Conservation (phyloP, 2,113 vertebrate species). For the Thalassoma bifasciatum region DNA sequence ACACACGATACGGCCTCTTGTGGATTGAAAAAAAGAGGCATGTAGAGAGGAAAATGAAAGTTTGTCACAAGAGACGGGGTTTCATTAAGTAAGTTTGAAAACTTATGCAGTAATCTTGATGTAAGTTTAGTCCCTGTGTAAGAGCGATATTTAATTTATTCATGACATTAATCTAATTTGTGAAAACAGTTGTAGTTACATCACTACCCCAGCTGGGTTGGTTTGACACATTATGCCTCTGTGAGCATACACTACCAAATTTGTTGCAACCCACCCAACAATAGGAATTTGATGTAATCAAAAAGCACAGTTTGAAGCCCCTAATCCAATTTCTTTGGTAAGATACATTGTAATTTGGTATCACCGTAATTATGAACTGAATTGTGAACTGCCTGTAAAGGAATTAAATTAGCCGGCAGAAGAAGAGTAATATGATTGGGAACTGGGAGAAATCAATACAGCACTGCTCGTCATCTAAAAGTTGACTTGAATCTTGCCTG, state of each 20-base stretch:
- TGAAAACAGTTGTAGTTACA: constrained; percentile 65
- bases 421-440: constrained; percentile 79
- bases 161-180: constrained; percentile 69
- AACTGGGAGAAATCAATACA: constrained; percentile 79
- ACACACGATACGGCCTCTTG: constrained; percentile 53
- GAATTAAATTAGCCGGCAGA: constrained; percentile 76
- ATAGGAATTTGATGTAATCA: constrained; percentile 78
- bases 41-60: constrained; percentile 22
- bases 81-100: constrained; percentile 40
- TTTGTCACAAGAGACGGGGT: background rate
- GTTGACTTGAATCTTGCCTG: constrained; percentile 77
- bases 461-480: constrained; percentile 68
- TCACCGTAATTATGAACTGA: constrained; percentile 78
- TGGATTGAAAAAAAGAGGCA: constrained; percentile 37
- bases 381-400: constrained; percentile 75
- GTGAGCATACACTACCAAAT: constrained; percentile 58
- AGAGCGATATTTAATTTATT: constrained; percentile 60
- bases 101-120: background rate
- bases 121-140: constrained; percentile 18
- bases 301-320: constrained; percentile 72
- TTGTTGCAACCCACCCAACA: constrained; percentile 68
- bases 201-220: constrained; percentile 56
- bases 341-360: constrained; percentile 78
- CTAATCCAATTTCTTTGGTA: constrained; percentile 76
- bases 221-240: constrained; percentile 59